Evolutionary conservation across 2,113 vertebrate genomes (phyloP).

Genomic region (Colinus virginianus): DNA sequence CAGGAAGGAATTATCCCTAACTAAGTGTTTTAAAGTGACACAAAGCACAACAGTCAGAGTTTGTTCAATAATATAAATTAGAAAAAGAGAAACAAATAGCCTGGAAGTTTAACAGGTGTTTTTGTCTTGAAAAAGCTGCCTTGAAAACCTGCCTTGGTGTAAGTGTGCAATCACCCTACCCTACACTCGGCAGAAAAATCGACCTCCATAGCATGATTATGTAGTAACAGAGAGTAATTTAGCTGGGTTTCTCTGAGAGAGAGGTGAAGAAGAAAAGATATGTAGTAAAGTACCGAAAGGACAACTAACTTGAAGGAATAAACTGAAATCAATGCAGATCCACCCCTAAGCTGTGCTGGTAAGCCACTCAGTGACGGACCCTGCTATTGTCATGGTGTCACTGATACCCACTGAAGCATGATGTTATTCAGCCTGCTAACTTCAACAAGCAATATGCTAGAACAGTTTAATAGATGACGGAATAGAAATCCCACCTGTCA

Average conservation of each 20-base stretch:
- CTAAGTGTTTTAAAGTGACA: neutral
- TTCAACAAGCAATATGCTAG: neutral
- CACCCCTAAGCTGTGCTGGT: neutral
- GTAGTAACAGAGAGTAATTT: neutral
- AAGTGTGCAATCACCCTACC: neutral
- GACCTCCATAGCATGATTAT: neutral
- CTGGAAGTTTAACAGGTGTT: neutral
- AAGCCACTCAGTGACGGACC: neutral
- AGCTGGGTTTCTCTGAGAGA: neutral
- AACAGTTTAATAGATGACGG: neutral
- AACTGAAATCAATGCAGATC: neutral
- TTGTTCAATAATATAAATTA: neutral
- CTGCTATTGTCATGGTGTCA: neutral
- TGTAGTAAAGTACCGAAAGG: neutral
- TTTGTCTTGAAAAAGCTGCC: neutral
- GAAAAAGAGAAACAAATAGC: neutral
- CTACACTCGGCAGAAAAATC: neutral
- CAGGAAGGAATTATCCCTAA: conserved; percentile 28
- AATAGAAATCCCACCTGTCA: neutral
- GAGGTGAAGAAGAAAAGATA: neutral
- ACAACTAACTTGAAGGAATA: neutral
- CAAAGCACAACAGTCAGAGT: neutral
- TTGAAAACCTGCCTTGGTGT: neutral
- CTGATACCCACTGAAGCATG: neutral
- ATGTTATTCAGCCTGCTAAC: neutral